Base-by-base conservation (phyloP, 2,888 invertebrate genomes). In the Petrophora chlorosata region DNA sequence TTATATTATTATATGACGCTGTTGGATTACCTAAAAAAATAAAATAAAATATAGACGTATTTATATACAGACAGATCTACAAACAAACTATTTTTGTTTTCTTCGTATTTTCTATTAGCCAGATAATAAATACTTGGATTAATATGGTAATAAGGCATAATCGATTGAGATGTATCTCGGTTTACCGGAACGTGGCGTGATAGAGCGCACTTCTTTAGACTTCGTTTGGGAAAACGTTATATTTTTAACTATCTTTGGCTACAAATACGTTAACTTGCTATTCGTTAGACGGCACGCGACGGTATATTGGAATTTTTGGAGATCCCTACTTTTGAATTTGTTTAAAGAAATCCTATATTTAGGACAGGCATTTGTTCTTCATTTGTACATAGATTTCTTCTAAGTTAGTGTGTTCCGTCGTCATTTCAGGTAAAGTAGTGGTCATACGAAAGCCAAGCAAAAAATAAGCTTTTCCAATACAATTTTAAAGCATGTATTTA, bases 141-240 rank as follows among this genome's bases (percentile, higher is more conserved):
- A 44, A 39, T 48, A 51, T 38, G 50, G 53, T 53, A 46, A 53
- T 55, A 44, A 55, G 56, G 44, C 47, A n/a, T 57, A 50, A 51
- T 59, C 43, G 57, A 58, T 62, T 58, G 53, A 46, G 53, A 41
- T 56, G 55, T 50, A 57, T 53, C 53, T 50, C 47, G 38, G 22
- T 34, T 60, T 43, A 67, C 63, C 63, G 67, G 63, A 61, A 65
- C 65, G 70, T 82, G 61, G 78, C 82, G 82, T 84, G 84, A 65
- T 61, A 50, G 17, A 46, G 50, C 54, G 61, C 73, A 79, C 69
- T 83, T 79, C 69, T 76, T 71, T 63, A 73, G 73, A 73, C 65
- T 36, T 61, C 68, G 71, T 80, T 68, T 65, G 46, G 64, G 49
- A 47, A 57, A 61, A 69, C 73, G 70, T 68, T 73, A 68, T 46